Evolutionary conservation across 2,888 invertebrate species (phyloP).

Genomic region (Machimus rusticus): DNA sequence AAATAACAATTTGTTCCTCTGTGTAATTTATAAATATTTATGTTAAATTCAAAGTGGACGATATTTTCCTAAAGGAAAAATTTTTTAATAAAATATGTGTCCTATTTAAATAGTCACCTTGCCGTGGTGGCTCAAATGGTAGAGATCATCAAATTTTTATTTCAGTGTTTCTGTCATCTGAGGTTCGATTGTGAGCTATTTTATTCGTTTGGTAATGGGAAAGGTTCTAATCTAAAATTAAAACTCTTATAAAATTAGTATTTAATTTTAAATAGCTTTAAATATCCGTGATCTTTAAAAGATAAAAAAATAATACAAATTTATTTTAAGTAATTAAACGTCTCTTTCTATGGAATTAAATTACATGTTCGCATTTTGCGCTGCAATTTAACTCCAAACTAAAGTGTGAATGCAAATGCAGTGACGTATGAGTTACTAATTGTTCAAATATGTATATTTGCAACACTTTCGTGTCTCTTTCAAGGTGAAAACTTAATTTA

Average conservation of each 20-base stretch:
- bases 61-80: background rate
- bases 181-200: background rate
- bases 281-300: no score
- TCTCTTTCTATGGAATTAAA: background rate
- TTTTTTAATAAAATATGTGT: no score
- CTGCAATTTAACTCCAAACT: background rate
- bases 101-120: no score
- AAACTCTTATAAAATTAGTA: no score
- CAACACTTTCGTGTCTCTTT: background rate
- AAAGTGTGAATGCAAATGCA: background rate
- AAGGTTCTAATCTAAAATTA: no score
- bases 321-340: no score
- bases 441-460: background rate
- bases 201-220: no score
- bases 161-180: background rate
- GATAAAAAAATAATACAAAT: no score
- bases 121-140: no score
- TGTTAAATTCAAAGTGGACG: background rate
- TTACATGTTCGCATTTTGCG: background rate
- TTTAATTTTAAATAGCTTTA: no score
- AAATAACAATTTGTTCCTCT: no score
- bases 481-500: no score
- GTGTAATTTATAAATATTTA: background rate
- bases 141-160: background rate
- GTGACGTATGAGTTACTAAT: background rate